Evolutionary conservation across 2,888 invertebrate species (phyloP).

Genomic region (Drosophila ustulata): DNA sequence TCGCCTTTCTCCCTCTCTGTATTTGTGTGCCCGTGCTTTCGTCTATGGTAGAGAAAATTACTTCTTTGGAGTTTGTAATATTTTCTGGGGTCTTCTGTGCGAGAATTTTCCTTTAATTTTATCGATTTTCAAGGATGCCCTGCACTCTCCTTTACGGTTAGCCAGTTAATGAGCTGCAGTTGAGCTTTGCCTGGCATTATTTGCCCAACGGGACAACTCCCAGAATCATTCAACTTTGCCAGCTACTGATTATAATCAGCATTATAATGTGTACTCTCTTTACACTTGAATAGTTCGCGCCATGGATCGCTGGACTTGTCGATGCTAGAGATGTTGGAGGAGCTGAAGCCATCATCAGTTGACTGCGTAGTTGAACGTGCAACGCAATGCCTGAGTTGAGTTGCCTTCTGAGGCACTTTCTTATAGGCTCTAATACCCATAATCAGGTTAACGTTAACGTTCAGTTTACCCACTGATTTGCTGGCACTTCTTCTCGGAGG

Average conservation of each 20-base stretch:
- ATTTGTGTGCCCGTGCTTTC: constrained; percentile 4
- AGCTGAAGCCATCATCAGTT: constrained; percentile 16
- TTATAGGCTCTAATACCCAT: constrained; percentile 80
- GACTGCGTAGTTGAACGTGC: constrained; percentile 41
- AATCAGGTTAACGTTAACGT: constrained; percentile 80
- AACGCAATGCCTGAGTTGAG: constrained; percentile 22
- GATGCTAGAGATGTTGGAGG: not conserved
- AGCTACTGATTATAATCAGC: constrained; percentile 76
- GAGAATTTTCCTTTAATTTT: constrained; percentile 72
- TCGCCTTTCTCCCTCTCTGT: not conserved
- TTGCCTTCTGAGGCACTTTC: constrained; percentile 52
- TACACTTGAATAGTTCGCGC: constrained; percentile 81
- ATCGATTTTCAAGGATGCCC: constrained; percentile 66
- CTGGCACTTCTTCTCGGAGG: constrained; percentile 50
- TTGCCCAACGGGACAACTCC: constrained; percentile 50
- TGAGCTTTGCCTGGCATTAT: constrained; percentile 38
- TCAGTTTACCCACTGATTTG: constrained; percentile 79
- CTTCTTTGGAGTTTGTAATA: constrained; percentile 22
- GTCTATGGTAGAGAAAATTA: constrained; percentile 2
- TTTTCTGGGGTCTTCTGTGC: constrained; percentile 25
- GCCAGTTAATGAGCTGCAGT: constrained; percentile 70
- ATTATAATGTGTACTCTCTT: constrained; percentile 80
- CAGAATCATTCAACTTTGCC: constrained; percentile 62
- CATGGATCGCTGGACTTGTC: constrained; percentile 65
- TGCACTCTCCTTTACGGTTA: constrained; percentile 51